These are phyloP conservation scores for human (Homo sapiens) DNA, from an alignment of 2,113 vertebrate genomes.

Conservation along the genomic window GRCh38 chr1:179353501-179354000, in stretches of 20 bases:
- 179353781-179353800: slow-evolving; percentile 58
- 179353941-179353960: slow-evolving; percentile 50
- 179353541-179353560: background rate
- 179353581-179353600: slow-evolving; percentile 91
- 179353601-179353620: slow-evolving; percentile 94
- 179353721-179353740: slow-evolving; percentile 66
- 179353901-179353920: slow-evolving; percentile 57
- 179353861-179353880: background rate
- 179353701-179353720: slow-evolving; percentile 62
- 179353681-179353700: slow-evolving; percentile 71
- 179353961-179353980: background rate
- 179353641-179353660: slow-evolving; percentile 52
- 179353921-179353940: slow-evolving; percentile 56
- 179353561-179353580: slow-evolving; percentile 47
- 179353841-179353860: background rate
- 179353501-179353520: fast-evolving
- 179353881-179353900: background rate
- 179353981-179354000: slow-evolving; percentile 41
- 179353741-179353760: slow-evolving; percentile 60
- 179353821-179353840: slow-evolving; percentile 44
- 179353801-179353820: slow-evolving; percentile 69
- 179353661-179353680: slow-evolving; percentile 71
- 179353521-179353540: background rate
- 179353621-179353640: slow-evolving; percentile 87
- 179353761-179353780: slow-evolving; percentile 4